Evolutionary conservation across 2,113 vertebrate species (phyloP).

Genomic region (Paradisaea rubra): DNA sequence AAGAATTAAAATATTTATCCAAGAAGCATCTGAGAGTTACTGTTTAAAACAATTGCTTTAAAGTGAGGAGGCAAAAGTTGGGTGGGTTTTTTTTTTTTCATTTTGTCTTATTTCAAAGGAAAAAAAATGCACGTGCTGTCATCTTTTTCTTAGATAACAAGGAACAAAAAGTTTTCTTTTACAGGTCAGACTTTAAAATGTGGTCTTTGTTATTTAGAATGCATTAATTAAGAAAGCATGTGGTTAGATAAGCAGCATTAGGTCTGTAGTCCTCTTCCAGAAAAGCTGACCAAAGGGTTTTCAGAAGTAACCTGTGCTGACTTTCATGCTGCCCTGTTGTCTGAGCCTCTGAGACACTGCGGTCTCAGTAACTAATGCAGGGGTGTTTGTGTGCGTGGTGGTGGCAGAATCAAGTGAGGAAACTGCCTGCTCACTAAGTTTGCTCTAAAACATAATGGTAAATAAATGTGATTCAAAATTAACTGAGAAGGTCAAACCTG

Average conservation of each 20-base stretch:
- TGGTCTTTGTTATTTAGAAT: not conserved
- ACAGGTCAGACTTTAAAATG: not conserved
- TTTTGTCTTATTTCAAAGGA: not conserved
- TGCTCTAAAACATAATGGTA: not conserved
- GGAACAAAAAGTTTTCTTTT: not conserved
- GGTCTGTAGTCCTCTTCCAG: not conserved
- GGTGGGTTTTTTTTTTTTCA: rapidly evolving
- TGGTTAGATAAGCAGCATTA: not conserved
- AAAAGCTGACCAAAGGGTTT: not conserved
- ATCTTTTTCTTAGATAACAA: not conserved
- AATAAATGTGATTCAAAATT: not conserved
- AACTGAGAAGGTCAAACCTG: not conserved
- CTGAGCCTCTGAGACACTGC: not conserved
- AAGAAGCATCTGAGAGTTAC: not conserved
- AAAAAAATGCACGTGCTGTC: not conserved
- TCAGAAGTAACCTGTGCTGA: not conserved
- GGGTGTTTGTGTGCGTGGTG: not conserved
- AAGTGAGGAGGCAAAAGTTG: not conserved
- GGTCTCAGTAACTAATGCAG: not conserved
- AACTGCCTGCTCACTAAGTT: not conserved
- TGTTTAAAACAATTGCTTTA: not conserved
- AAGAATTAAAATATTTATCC: not conserved
- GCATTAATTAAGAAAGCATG: not conserved
- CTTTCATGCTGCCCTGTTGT: not conserved
- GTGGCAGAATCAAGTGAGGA: not conserved